These are phyloP conservation scores for Leptinotarsa defecta DNA, from an alignment of 1,140 invertebrate species.

Conservation along the genomic window DNA sequence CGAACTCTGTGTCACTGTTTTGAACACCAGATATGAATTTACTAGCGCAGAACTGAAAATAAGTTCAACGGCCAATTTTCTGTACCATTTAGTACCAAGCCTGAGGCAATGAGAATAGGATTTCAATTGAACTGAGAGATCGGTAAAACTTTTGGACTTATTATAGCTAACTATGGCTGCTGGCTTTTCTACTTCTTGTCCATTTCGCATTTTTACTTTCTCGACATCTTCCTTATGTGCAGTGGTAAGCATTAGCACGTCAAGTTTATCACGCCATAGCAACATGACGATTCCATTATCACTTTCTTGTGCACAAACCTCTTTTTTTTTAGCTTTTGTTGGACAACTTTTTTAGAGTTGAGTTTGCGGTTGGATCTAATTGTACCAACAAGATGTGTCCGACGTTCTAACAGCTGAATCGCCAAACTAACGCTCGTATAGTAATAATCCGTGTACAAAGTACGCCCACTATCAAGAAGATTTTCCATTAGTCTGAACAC, in stretches of 20 bases:
- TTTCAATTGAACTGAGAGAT: constrained; percentile 42
- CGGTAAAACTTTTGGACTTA: constrained; percentile 37
- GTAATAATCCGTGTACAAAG: constrained; percentile 40
- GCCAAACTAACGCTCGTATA: constrained; percentile 54
- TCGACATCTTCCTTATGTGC: too few species aligned
- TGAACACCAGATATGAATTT: not conserved
- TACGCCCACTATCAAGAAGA: constrained; percentile 36
- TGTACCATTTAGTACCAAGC: constrained; percentile 32
- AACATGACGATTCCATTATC: too few species aligned
- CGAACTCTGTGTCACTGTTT: not conserved
- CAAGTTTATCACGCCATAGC: too few species aligned
- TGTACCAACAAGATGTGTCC: too few species aligned
- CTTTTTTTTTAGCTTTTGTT: constrained; percentile 52
- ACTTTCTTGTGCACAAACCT: too few species aligned
- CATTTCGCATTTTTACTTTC: constrained; percentile 23
- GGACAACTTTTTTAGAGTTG: constrained; percentile 48
- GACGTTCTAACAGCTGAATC: constrained; percentile 50
- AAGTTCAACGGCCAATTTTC: constrained; percentile 6
- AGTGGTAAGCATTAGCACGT: too few species aligned
- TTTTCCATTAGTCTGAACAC: constrained; percentile 32
- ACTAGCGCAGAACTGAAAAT: not conserved
- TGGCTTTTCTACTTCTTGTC: constrained; percentile 35
- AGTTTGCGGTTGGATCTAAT: constrained; percentile 48
- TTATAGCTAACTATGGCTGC: constrained; percentile 43
- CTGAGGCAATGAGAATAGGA: constrained; percentile 35